Evolutionary conservation across 30 jellyfish, hydroid and myxozoan genomes (phyloP).

Genomic region (Aurelia sp.): DNA sequence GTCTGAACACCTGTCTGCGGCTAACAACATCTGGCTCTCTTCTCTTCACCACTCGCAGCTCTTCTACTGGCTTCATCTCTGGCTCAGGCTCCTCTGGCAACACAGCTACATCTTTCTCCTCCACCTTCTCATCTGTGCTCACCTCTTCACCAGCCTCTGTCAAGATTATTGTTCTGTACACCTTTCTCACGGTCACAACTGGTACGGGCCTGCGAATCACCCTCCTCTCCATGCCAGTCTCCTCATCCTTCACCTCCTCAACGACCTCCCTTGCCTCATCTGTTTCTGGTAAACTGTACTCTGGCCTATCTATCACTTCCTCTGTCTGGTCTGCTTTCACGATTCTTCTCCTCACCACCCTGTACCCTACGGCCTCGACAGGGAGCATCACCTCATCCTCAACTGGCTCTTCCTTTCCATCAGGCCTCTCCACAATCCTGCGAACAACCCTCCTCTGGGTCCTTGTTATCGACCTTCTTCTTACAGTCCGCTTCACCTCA

Average conservation of each 20-base stretch:
- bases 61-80: constrained; percentile 26
- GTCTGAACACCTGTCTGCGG: constrained; percentile 34
- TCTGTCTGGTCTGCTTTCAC: constrained; percentile 55
- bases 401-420: constrained; percentile 29
- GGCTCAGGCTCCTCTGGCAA: neutral
- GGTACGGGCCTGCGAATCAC: constrained; percentile 83
- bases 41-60: constrained; percentile 43
- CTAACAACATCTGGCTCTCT: constrained; percentile 21
- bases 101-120: constrained; percentile 43
- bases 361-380: constrained; percentile 51
- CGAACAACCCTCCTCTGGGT: constrained; percentile 79
- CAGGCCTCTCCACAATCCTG: constrained; percentile 53
- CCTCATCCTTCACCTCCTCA: constrained; percentile 57
- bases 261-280: constrained; percentile 52
- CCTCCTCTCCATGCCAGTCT: constrained; percentile 62
- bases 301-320: constrained; percentile 59
- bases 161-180: constrained; percentile 64
- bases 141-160: constrained; percentile 51
- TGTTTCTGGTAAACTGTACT: constrained; percentile 64
- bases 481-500: constrained; percentile 72
- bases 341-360: constrained; percentile 48
- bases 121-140: constrained; percentile 46
- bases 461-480: constrained; percentile 72
- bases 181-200: constrained; percentile 88
- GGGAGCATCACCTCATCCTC: constrained; percentile 60